These are phyloP conservation scores for Drosophila varians DNA, from an alignment of 1,140 invertebrate genomes.

Conservation along the genomic window DNA sequence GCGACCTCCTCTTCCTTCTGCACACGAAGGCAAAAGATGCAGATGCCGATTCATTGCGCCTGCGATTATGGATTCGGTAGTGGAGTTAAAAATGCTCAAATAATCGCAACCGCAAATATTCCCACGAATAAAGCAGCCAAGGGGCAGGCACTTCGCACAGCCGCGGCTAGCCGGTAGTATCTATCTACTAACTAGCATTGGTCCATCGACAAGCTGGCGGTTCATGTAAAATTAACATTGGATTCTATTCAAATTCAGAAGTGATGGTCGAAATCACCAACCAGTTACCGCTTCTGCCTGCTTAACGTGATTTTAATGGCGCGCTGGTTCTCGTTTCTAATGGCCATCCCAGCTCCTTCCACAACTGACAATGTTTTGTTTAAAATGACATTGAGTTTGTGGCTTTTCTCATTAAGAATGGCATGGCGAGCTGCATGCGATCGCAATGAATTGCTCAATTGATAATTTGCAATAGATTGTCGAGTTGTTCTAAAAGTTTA, in stretches of 20 bases:
- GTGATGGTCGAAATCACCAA: constrained; percentile 62
- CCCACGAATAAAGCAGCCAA: constrained; percentile 56
- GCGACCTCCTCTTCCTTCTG: constrained; percentile 27
- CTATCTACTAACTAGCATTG: constrained; percentile 29
- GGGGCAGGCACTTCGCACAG: constrained; percentile 1
- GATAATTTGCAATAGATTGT: constrained; percentile 33
- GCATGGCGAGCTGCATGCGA: constrained; percentile 26
- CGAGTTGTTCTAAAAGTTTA: neutral
- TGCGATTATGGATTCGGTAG: constrained; percentile 66
- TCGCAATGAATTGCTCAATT: constrained; percentile 60
- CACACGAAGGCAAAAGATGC: constrained; percentile 42
- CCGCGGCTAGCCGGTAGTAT: constrained; percentile 27
- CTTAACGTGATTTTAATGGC: constrained; percentile 76
- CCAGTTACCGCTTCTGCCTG: constrained; percentile 57
- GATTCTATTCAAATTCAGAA: constrained; percentile 75
- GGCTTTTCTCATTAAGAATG: constrained; percentile 42
- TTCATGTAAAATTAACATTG: constrained; percentile 69
- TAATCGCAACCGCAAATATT: constrained; percentile 71
- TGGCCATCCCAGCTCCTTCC: constrained; percentile 22
- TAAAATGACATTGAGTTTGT: constrained; percentile 63
- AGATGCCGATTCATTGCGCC: constrained; percentile 69
- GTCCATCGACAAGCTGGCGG: constrained; percentile 42
- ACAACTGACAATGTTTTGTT: constrained; percentile 28
- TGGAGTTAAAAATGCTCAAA: constrained; percentile 69
- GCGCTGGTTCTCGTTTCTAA: constrained; percentile 49